A percentile compares a stretch with the other conserved stretches of the same genome.
Evolutionary conservation across 2,888 invertebrate genomes (phyloP).

Genomic region (Drosophila merina): DNA sequence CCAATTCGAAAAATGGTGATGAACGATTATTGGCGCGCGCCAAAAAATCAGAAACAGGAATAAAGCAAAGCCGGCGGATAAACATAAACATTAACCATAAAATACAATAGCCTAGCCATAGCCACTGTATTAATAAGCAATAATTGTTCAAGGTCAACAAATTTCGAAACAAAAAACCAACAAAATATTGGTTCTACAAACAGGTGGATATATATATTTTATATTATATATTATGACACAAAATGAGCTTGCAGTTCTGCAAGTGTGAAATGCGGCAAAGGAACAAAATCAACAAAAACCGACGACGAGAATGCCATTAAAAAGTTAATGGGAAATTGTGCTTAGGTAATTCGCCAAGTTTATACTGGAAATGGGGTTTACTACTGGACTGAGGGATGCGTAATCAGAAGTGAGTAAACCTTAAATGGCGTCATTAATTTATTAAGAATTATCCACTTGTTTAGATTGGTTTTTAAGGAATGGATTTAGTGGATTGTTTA

Average conservation of each 20-base stretch:
- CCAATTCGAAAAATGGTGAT: constrained; percentile 13
- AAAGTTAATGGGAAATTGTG: constrained; percentile 30
- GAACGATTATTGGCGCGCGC: constrained; percentile 48
- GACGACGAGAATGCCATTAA: constrained; percentile 33
- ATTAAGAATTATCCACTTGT: not conserved
- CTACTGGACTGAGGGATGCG: constrained; percentile 11
- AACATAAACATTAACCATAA: constrained; percentile 18
- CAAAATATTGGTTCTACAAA: constrained; percentile 7
- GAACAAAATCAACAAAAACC: constrained; percentile 13
- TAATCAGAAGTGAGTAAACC: constrained; percentile 20
- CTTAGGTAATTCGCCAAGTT: constrained; percentile 33
- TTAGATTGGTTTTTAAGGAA: not conserved
- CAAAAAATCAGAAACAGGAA: constrained; percentile 43
- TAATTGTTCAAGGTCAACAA: constrained; percentile 72
- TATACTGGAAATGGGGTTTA: constrained; percentile 19
- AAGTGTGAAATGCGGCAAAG: constrained; percentile 51
- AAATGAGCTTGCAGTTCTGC: constrained; percentile 38
- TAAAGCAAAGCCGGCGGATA: constrained; percentile 36
- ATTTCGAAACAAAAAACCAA: constrained; percentile 48
- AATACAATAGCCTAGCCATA: constrained; percentile 20
- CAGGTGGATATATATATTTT: constrained; percentile 2
- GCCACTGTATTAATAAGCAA: constrained; percentile 66
- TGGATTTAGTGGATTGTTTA: no score
- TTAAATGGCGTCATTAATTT: not conserved
- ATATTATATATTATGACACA: constrained; percentile 25